Conservation (phyloP, 92 coral and sea anemone species). For the Palythoa grandiflora region DNA sequence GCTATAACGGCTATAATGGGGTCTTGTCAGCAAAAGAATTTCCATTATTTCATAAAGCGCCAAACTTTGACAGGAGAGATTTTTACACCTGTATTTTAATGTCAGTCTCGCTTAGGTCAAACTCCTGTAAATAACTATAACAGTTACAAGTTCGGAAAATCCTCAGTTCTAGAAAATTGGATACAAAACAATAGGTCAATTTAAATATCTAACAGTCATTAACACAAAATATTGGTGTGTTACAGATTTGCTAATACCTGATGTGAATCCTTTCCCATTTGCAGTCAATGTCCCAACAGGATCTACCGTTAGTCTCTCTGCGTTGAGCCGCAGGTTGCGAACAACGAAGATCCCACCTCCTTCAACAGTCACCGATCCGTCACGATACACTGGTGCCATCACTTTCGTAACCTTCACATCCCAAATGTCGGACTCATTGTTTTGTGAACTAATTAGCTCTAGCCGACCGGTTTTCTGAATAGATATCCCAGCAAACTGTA, state of each 20-base stretch:
- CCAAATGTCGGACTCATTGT: conserved; percentile 73
- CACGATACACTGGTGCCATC: conserved; percentile 69
- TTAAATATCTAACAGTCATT: neutral
- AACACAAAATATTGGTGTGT: too few relatives aligned
- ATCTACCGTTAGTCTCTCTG: conserved; percentile 64
- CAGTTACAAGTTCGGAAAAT: too few relatives aligned
- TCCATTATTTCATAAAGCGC: too few relatives aligned
- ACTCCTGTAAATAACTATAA: too few relatives aligned
- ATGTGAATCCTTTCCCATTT: conserved; percentile 68
- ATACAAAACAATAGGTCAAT: neutral
- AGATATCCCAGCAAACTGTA: conserved; percentile 75
- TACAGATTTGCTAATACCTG: conserved; percentile 49
- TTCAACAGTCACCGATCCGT: conserved; percentile 76
- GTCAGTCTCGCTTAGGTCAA: too few relatives aligned
- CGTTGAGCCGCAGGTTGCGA: conserved; percentile 62
- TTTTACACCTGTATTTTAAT: too few relatives aligned
- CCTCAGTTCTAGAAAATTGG: too few relatives aligned
- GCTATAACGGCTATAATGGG: too few relatives aligned
- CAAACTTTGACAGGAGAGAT: too few relatives aligned
- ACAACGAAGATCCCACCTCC: conserved; percentile 72
- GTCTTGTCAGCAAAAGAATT: too few relatives aligned
- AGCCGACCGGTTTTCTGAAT: conserved; percentile 76
- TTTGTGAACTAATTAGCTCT: conserved; percentile 57
- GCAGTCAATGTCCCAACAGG: conserved; percentile 66
- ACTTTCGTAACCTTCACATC: conserved; percentile 57